Base-by-base conservation (phyloP, 2,113 vertebrate species). In the Condylura cristata region DNA sequence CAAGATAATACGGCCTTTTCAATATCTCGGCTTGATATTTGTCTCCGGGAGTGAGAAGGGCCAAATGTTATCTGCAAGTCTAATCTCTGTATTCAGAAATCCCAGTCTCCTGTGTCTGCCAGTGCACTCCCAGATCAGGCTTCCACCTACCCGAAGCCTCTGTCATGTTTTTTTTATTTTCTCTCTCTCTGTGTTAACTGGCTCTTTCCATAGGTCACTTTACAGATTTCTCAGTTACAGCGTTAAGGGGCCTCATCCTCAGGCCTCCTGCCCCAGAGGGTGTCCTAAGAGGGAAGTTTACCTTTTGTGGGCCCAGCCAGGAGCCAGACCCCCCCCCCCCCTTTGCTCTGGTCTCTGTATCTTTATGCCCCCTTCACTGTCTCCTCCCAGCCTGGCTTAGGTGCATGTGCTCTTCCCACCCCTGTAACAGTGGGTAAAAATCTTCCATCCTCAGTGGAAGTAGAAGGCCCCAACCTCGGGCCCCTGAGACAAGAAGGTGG, bases 31-130 rank as follows among this genome's bases (percentile, higher is more conserved):
- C 97, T 98, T 97, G 97, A 70, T 97, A 79, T 97, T 98, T 97
- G 97, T 97, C 95, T 98, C 92, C 48, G 1, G 75, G 90, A 97
- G 96, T 74, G 94, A 98, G 96, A 97, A 97, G 63, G 86, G 96
- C 95, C 97, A 97, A 98, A 97, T 97, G 97, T 97, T 98, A 98
- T 97, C 97, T 96, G 95, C 97, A 97, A 95, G 95, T 97, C 98
- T 98, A 97, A 97, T 98, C 97, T 97, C 97, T 96, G 37, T 97
- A 98, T 98, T 96, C 97, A 97, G 95, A 97, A 97, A 72, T 63
- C 60, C 39, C 22, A 2, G 4, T 91, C 96, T 13, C 22, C 92
- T 97, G 96, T 97, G 96, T 98, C 98, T 96, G 95, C 97, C 92
- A 72, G 85, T 18, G 2, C 82, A 87, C 94, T 97, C 94, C 93